phyloP scores from a whole-genome alignment of 2,113 vertebrate genomes.

The Pholis gunnellus region DNA sequence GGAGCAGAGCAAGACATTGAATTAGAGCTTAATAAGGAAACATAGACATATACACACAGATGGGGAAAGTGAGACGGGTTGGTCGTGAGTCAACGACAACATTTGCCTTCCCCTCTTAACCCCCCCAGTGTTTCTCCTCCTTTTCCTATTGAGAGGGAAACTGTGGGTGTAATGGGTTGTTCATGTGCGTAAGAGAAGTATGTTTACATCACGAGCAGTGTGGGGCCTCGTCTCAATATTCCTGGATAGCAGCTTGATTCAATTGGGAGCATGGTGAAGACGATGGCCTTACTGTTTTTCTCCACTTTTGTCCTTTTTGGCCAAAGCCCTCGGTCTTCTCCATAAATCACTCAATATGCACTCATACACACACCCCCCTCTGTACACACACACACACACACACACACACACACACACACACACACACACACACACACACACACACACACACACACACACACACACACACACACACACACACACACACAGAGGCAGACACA shows the following conservation, averaged over 20 bases:
- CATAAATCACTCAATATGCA: constrained; percentile 61
- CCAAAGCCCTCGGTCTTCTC: constrained; percentile 15
- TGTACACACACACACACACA: too few relatives aligned
- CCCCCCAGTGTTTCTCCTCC: constrained; percentile 21
- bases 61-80: constrained; percentile 47
- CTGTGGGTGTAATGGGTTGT: constrained; percentile 67
- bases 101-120: constrained; percentile 53
- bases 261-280: constrained; percentile 51
- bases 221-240: constrained; percentile 54
- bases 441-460: constrained; percentile 1
- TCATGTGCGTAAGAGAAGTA: constrained; percentile 69
- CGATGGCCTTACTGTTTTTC: constrained; percentile 54
- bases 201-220: constrained; percentile 64
- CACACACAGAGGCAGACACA: constrained; percentile 13
- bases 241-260: constrained; percentile 62
- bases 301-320: constrained; percentile 56
- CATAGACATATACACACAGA: constrained; percentile 41
- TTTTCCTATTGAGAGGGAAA: constrained; percentile 59
- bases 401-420: too few relatives aligned
- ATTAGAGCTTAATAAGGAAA: constrained; percentile 54
- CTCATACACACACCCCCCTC: constrained; percentile 15
- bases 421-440: constrained; percentile 15
- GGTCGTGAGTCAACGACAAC: constrained; percentile 70
- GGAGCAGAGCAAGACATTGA: constrained; percentile 46
- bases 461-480: constrained; percentile 10